Base-by-base conservation (phyloP, 1,140 invertebrate genomes). In the Agraylea sexmaculata region DNA sequence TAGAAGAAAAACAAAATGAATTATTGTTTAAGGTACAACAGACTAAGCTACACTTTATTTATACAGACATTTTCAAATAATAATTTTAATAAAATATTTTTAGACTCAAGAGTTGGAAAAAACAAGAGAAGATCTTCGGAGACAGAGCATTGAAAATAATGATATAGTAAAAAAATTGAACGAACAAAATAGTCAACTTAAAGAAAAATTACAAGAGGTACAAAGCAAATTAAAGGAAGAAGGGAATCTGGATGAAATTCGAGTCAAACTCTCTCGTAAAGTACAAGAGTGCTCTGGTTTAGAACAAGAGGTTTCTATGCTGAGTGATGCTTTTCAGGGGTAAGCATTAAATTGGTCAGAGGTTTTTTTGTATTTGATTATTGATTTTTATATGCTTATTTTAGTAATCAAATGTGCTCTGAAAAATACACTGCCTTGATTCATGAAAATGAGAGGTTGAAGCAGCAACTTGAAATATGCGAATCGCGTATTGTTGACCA, bases 1-100 rank as follows among this genome's bases (percentile, higher is more conserved):
- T 75, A 1, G 69, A 70, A 35, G 60, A 60, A 21, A 60, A 66
- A 41, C 60, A 56, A 49, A 68, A 64, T 43, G 63, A 66, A 37
- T 47, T 68, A 29, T 66, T 61, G 53, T 56, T 62, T 50, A 66
- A 66, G 58, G 64, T 68, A 40, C 45, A 46, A 20, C n/a, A n/a
- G n/a, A n/a, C n/a, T n/a, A n/a, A n/a, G n/a, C n/a, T n/a, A n/a
- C n/a, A n/a, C n/a, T n/a, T n/a, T n/a, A n/a, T n/a, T n/a, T n/a
- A n/a, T n/a, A n/a, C n/a, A n/a, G n/a, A n/a, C n/a, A 32, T 11
- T 15, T 6, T 32, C 13, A 10, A 15, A 32, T 32, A 11, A 32
- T 32, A 15, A 15, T 32, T 6, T 32, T 8, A 11, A 13, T 6
- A 40, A 18, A 2, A 19, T 28, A n/a, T 13, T 37, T 45, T 36